A percentile compares a stretch with the other conserved stretches of the same genome.
Conservation (phyloP, 2,888 invertebrate genomes). For the Abrostola triplasia region DNA sequence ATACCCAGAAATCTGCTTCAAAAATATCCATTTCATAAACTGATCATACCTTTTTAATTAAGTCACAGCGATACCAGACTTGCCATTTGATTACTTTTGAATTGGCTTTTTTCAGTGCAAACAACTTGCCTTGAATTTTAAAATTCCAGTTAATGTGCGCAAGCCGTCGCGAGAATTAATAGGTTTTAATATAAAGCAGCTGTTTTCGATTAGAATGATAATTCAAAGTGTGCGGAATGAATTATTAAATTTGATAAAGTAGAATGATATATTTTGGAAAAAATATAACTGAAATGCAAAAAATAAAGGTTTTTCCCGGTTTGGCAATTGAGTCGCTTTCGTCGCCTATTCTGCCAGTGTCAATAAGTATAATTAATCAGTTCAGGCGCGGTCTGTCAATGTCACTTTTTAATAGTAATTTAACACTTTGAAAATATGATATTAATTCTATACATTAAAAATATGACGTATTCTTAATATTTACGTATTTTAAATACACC, state of each 20-base stretch:
- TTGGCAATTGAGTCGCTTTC: too few relatives aligned
- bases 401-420: too few relatives aligned
- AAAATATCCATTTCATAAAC: not conserved
- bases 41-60: slow-evolving; percentile 35
- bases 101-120: slow-evolving; percentile 33
- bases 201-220: slow-evolving; percentile 4
- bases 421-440: too few relatives aligned
- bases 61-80: not conserved
- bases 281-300: too few relatives aligned
- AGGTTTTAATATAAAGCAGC: slow-evolving; percentile 1
- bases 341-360: too few relatives aligned
- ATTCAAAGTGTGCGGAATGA: not conserved
- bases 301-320: too few relatives aligned
- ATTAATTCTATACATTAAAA: too few relatives aligned
- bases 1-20: not conserved
- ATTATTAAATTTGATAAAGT: not conserved
- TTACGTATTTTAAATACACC: too few relatives aligned
- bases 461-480: too few relatives aligned
- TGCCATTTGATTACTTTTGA: slow-evolving; percentile 34
- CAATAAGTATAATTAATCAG: too few relatives aligned
- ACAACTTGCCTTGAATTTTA: slow-evolving; percentile 36
- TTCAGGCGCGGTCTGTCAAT: too few relatives aligned
- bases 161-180: slow-evolving; percentile 3
- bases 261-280: not conserved
- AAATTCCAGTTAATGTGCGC: slow-evolving; percentile 11